phyloP scores from a whole-genome alignment of 2,888 invertebrate genomes.

The Nymphalis c-album region DNA sequence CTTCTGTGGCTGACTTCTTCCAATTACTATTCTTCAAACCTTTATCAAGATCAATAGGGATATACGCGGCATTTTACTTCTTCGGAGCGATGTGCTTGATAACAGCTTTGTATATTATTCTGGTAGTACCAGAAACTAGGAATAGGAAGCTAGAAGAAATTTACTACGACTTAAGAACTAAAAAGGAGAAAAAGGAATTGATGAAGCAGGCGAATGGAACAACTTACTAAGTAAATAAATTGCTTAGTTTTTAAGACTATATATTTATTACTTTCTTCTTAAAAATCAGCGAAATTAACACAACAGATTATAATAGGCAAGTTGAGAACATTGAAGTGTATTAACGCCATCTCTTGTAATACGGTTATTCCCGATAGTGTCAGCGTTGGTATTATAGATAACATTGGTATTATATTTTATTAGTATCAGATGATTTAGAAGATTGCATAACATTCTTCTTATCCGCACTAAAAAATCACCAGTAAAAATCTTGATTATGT shows the following conservation, averaged over 20 bases:
- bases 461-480: no score
- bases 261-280: no score
- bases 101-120: constrained; percentile 40
- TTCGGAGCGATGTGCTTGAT: constrained; percentile 44
- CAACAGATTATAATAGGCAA: no score
- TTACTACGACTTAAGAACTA: constrained; percentile 42
- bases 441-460: no score
- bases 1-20: constrained; percentile 42
- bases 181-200: constrained; percentile 37
- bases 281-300: no score
- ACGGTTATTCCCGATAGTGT: no score
- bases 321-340: no score
- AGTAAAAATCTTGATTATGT: no score
- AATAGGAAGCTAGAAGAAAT: constrained; percentile 44
- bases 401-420: no score
- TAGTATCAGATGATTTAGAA: no score
- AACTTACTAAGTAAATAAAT: background rate
- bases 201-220: constrained; percentile 14
- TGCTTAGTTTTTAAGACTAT: background rate
- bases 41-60: constrained; percentile 40
- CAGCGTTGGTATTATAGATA: no score
- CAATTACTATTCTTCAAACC: constrained; percentile 46
- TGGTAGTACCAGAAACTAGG: constrained; percentile 46
- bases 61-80: constrained; percentile 44
- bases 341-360: no score